These are phyloP conservation scores for Virgularia gustaviana DNA, from an alignment of 92 coral and sea anemone species.

Conservation along the genomic window DNA sequence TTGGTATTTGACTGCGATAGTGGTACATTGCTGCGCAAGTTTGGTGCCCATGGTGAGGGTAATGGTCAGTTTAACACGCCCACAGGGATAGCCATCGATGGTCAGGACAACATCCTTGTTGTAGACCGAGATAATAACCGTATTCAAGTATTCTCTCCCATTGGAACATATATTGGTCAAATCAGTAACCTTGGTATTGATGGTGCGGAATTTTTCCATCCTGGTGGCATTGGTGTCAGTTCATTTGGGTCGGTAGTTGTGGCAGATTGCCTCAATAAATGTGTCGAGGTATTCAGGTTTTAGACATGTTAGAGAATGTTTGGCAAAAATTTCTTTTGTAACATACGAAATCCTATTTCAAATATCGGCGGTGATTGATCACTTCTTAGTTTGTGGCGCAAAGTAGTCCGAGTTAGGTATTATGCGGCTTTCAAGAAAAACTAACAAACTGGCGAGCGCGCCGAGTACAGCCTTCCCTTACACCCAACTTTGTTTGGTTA, in stretches of 20 bases:
- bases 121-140: conserved; percentile 27
- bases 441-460: too few relatives aligned
- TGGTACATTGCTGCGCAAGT: conserved; percentile 16
- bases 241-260: conserved; percentile 27
- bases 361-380: too few relatives aligned
- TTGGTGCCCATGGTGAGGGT: conserved; percentile 28
- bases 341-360: not conserved
- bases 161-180: not conserved
- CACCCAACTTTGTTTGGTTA: too few relatives aligned
- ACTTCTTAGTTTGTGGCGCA: too few relatives aligned
- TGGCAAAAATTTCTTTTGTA: not conserved
- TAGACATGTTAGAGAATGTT: not conserved
- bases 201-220: conserved; percentile 31
- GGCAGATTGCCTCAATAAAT: conserved; percentile 24
- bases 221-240: conserved; percentile 24
- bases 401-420: too few relatives aligned
- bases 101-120: conserved; percentile 22
- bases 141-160: conserved; percentile 14
- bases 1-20: conserved; percentile 22
- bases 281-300: conserved; percentile 24
- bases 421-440: too few relatives aligned
- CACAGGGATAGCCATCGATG: conserved; percentile 18
- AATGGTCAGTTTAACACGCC: conserved; percentile 25
- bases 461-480: too few relatives aligned
- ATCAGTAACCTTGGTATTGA: conserved; percentile 19